Evolutionary conservation across 1,140 invertebrate species (phyloP).

Genomic region (Panonychus citri): DNA sequence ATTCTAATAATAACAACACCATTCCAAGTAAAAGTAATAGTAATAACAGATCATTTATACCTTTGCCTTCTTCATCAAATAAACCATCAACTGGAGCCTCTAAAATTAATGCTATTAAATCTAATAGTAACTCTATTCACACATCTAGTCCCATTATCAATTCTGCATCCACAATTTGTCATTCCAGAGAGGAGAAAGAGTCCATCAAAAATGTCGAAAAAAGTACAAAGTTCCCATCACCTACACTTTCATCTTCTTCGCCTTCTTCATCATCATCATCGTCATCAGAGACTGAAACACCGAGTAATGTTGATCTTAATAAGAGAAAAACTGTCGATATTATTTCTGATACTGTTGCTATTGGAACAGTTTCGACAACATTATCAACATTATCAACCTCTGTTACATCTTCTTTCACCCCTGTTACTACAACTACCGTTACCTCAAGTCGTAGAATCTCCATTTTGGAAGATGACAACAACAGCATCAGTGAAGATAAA

Average conservation of each 20-base stretch:
- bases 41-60: no score
- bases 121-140: no score
- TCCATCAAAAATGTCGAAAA: neutral
- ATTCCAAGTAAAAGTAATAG: neutral
- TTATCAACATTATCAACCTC: neutral
- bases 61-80: no score
- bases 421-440: no score
- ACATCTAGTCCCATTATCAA: neutral
- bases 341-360: neutral
- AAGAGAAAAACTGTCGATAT: neutral
- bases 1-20: neutral
- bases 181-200: neutral
- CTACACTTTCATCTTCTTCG: neutral
- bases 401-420: neutral
- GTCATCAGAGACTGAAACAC: neutral
- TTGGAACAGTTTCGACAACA: neutral
- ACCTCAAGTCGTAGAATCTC: no score
- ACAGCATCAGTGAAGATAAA: neutral
- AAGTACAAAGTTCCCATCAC: neutral
- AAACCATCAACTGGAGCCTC: no score
- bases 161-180: neutral
- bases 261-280: neutral
- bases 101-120: no score
- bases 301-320: neutral
- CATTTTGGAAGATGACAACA: neutral